Evolutionary conservation across 2,113 vertebrate species (phyloP).

Genomic region (Xiphorhynchus elegans): DNA sequence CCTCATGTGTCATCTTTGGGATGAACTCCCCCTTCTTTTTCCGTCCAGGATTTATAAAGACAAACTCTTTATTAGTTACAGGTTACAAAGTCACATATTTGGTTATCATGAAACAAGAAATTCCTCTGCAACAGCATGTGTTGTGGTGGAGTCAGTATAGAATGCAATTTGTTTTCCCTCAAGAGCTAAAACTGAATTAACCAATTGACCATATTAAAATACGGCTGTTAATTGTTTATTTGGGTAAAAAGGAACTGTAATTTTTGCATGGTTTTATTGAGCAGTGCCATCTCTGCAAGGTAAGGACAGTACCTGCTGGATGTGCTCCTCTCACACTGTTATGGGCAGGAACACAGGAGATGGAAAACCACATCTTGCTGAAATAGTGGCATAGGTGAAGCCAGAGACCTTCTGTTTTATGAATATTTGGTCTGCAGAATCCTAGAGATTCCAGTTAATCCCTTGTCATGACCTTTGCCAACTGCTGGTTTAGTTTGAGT

Average conservation of each 20-base stretch:
- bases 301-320: not conserved
- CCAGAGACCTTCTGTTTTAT: not conserved
- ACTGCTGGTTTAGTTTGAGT: not conserved
- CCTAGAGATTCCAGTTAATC: not conserved
- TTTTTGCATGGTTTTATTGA: not conserved
- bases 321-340: not conserved
- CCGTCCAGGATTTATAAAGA: not conserved
- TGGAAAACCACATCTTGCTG: not conserved
- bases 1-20: not conserved
- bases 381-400: not conserved
- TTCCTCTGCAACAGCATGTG: rapidly evolving
- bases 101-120: not conserved
- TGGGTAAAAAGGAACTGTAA: not conserved
- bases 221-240: not conserved
- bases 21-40: not conserved
- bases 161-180: not conserved
- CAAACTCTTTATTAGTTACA: not conserved
- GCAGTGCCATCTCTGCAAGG: not conserved
- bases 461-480: not conserved
- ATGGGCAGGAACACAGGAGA: not conserved
- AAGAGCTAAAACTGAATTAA: not conserved
- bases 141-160: not conserved
- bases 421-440: not conserved
- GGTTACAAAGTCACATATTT: not conserved
- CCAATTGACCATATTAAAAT: not conserved